Evolutionary conservation across 2,888 invertebrate genomes (phyloP), one percentile per base, ranked within the genome.

Genomic region (Dryomyza anilis): DNA sequence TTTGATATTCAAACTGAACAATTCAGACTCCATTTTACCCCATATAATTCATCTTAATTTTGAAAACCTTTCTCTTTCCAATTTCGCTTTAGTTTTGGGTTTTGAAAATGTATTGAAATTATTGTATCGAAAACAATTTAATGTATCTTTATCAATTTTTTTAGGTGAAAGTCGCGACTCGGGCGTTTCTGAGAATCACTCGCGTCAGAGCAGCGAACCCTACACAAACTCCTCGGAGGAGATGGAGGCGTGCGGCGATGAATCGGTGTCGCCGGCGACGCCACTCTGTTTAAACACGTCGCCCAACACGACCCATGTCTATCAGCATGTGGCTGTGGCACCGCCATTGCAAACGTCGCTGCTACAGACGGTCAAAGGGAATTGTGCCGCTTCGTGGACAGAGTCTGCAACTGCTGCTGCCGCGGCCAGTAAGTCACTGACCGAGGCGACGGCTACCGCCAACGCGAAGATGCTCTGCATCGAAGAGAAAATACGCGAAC

Each of bases 191-290:
- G 88, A 87, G 73, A 88, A 89, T 72, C 92, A 93, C 75, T 92
- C 91, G 76, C 87, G 92, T 73, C 92, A 93, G 79, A 91, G 92
- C 76, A 92, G 92, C 81, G 92, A 92, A 86, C 90, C 90, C 4
- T 91, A 89, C 81, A 91, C 90, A 8, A 86, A 87, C 56, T 90
- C 90, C 67, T 92, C 92, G 7, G 93, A 93, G 76, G 93, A 94
- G 80, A 79, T 79, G 66, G 81, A 81, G 60, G 76, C 73, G 5
- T 93, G 91, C 75, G 92, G 92, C 73, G 87, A 89, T 63, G 81
- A 74, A 53, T 77, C 77, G 25, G n/a, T n/a, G n/a, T n/a, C n/a
- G n/a, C n/a, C n/a, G n/a, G n/a, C n/a, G n/a, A n/a, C n/a, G n/a
- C 79, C 76, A 16, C 76, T 73, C 30, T 69, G 67, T 5, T 52